These are phyloP conservation scores for Columba guinea DNA, from an alignment of 2,797 vertebrate species.

Conservation along the genomic window DNA sequence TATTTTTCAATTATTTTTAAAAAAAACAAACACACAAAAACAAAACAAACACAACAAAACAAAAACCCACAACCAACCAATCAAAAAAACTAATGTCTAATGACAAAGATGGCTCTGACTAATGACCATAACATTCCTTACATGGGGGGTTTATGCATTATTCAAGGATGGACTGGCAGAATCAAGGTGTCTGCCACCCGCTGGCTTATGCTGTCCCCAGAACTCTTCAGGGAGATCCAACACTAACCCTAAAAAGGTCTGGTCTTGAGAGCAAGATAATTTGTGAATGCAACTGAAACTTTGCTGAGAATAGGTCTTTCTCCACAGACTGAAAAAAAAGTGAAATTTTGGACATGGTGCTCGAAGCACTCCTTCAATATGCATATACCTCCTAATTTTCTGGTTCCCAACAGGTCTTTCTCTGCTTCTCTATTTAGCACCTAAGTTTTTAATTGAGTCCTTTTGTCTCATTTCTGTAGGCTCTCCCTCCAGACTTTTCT, in stretches of 20 bases:
- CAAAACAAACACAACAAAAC: no score
- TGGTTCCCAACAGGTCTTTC: neutral
- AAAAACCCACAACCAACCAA: no score
- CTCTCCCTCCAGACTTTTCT: neutral
- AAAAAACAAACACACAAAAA: no score
- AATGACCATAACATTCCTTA: neutral
- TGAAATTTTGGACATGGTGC: neutral
- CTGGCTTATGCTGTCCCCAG: neutral
- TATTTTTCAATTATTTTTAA: neutral
- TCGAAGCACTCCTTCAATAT: fast-evolving
- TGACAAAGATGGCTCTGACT: neutral
- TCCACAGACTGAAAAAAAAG: neutral
- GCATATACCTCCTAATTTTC: neutral
- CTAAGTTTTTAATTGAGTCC: neutral
- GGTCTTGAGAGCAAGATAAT: neutral
- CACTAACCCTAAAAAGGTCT: neutral
- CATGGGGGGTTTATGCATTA: fast-evolving
- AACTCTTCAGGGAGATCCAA: neutral
- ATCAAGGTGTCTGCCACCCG: neutral
- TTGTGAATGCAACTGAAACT: neutral
- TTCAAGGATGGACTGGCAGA: neutral
- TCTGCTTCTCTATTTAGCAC: neutral
- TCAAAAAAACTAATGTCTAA: neutral
- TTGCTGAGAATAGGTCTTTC: fast-evolving
- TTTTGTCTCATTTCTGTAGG: neutral